phyloP scores from a whole-genome alignment of 2,888 invertebrate genomes.

The Meloe dianella region DNA sequence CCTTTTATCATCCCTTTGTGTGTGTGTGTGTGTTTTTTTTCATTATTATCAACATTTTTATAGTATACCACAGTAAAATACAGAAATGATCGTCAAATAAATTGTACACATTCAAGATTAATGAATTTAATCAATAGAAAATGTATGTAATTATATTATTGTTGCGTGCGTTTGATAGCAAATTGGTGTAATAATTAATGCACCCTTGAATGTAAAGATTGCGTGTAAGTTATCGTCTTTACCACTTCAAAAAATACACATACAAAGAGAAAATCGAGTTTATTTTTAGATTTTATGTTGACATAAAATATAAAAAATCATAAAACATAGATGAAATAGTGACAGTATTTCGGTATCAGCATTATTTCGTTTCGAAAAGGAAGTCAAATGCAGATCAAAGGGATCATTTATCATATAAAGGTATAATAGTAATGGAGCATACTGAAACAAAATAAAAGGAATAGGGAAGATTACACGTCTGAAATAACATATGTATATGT shows the following conservation, averaged over 20 bases:
- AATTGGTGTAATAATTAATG: slow-evolving; percentile 35
- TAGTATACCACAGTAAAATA: not conserved
- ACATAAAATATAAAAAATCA: slow-evolving; percentile 6
- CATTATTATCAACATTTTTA: not conserved
- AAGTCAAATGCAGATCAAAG: slow-evolving; percentile 16
- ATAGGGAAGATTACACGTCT: not conserved
- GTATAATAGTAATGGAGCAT: not conserved
- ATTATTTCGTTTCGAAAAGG: not conserved
- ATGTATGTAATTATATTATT: slow-evolving; percentile 35
- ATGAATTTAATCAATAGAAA: not conserved
- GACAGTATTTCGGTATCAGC: slow-evolving; percentile 10
- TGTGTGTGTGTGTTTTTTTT: slow-evolving; percentile 13
- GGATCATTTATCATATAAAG: slow-evolving; percentile 10
- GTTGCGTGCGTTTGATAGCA: slow-evolving; percentile 19
- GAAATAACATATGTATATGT: no score
- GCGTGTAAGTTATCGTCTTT: slow-evolving; percentile 23
- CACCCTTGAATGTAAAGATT: slow-evolving; percentile 18
- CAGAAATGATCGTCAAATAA: not conserved
- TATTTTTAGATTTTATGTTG: slow-evolving; percentile 6
- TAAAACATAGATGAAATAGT: not conserved
- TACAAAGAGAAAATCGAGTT: slow-evolving; percentile 3
- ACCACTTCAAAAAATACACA: not conserved
- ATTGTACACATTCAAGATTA: not conserved
- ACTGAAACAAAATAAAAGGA: not conserved
- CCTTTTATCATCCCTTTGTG: slow-evolving; percentile 40